These are phyloP conservation scores for Sphinx pinastri DNA, from an alignment of 2,888 invertebrate species.

Conservation along the genomic window DNA sequence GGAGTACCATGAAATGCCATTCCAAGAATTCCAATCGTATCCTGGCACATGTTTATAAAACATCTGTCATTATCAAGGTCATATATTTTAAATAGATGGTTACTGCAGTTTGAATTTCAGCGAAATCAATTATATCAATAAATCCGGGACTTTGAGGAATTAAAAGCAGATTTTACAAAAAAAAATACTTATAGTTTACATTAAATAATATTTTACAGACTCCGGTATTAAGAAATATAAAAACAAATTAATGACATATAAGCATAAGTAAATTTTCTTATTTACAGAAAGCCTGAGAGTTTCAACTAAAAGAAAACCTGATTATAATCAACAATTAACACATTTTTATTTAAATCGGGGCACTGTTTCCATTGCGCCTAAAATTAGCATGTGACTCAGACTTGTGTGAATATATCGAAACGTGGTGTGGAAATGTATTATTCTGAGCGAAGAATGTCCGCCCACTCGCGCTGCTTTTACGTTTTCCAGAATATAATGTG, in stretches of 20 bases:
- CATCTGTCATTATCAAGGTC: conserved; percentile 72
- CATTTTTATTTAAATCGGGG: conserved; percentile 59
- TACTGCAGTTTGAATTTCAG: not conserved
- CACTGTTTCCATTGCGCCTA: conserved; percentile 67
- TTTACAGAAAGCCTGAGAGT: no score
- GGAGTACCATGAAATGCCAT: conserved; percentile 32
- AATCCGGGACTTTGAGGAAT: not conserved
- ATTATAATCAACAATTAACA: conserved; percentile 36
- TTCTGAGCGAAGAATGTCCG: conserved; percentile 70
- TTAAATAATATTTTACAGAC: no score
- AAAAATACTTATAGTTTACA: not conserved
- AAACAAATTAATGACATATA: no score
- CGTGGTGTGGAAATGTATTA: conserved; percentile 68
- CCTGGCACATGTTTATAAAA: conserved; percentile 45
- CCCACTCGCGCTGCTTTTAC: conserved; percentile 54
- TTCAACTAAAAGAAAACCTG: conserved; percentile 14
- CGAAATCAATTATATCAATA: not conserved
- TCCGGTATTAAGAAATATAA: no score
- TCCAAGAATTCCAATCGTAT: conserved; percentile 41
- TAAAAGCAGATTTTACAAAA: not conserved
- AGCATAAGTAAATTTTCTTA: no score
- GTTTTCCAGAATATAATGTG: conserved; percentile 44
- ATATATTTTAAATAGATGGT: conserved; percentile 36
- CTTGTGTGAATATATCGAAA: conserved; percentile 69
- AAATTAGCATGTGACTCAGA: conserved; percentile 76